Conservation (phyloP, 2,888 invertebrate genomes). For the Philereme transversata region DNA sequence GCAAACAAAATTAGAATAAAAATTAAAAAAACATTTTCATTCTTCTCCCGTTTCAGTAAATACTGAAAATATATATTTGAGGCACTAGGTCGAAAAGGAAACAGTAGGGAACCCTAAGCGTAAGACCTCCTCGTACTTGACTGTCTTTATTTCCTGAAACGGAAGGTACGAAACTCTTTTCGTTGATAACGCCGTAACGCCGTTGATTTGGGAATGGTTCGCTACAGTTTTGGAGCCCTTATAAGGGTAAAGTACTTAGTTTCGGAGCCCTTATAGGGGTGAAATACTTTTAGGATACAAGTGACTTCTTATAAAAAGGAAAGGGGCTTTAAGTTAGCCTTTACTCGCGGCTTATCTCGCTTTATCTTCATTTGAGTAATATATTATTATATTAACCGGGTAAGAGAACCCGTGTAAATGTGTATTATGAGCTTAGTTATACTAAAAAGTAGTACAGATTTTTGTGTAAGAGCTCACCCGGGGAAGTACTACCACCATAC, state of each 20-base stretch:
- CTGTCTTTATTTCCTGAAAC: slow-evolving; percentile 11
- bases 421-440: too few species aligned
- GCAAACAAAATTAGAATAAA: too few species aligned
- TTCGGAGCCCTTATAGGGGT: slow-evolving; percentile 11
- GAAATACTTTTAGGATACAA: slow-evolving; percentile 15
- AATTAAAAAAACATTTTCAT: too few species aligned
- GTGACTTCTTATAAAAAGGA: slow-evolving; percentile 2
- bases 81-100: not conserved
- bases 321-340: not conserved
- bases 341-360: too few species aligned
- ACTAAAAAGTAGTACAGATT: too few species aligned
- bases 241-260: not conserved
- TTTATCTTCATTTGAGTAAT: too few species aligned
- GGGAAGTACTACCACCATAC: too few species aligned
- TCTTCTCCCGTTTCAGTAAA: too few species aligned
- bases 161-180: slow-evolving; percentile 22
- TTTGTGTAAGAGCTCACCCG: too few species aligned
- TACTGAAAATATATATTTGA: too few species aligned
- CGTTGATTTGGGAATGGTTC: slow-evolving; percentile 15
- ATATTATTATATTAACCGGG: too few species aligned
- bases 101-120: not conserved
- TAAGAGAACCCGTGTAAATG: too few species aligned
- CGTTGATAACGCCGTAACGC: slow-evolving; percentile 23
- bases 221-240: slow-evolving; percentile 10
- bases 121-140: not conserved